phyloP scores from a whole-genome alignment of 2,888 invertebrate genomes.

The Andrena dorsata region DNA sequence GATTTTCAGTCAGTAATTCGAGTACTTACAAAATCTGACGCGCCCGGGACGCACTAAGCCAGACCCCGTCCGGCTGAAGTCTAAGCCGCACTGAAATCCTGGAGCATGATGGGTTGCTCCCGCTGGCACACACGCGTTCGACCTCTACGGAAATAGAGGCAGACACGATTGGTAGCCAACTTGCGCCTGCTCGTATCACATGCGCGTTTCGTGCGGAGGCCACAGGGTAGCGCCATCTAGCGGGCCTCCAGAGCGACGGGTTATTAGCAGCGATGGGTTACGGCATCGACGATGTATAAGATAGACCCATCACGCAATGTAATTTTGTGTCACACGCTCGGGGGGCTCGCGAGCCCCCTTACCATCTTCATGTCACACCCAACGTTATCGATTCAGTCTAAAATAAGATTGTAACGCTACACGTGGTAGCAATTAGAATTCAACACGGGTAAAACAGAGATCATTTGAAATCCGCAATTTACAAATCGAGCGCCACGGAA shows the following conservation, averaged over 20 bases:
- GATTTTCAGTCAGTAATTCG: constrained; percentile 48
- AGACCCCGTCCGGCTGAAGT: constrained; percentile 72
- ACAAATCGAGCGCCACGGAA: too few species aligned
- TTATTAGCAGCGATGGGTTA: not conserved
- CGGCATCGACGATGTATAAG: not conserved
- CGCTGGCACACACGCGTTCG: constrained; percentile 68
- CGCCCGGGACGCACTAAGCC: constrained; percentile 57
- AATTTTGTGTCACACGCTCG: too few species aligned
- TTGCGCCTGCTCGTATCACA: constrained; percentile 31
- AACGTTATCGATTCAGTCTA: too few species aligned
- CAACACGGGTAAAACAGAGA: too few species aligned
- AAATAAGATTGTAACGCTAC: too few species aligned
- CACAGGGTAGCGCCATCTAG: constrained; percentile 35
- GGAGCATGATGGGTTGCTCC: constrained; percentile 29
- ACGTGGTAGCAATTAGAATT: too few species aligned
- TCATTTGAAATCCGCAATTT: too few species aligned
- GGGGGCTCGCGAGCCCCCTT: too few species aligned
- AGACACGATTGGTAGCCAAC: constrained; percentile 53
- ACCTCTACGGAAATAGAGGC: constrained; percentile 74
- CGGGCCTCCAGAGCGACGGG: not conserved
- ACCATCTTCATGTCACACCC: too few species aligned
- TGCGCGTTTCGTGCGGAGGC: not conserved
- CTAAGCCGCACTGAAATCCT: constrained; percentile 71
- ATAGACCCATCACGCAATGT: too few species aligned
- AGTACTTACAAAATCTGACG: constrained; percentile 64